Base-by-base conservation (phyloP, 2,888 invertebrate species). In the Drosophila mayaguana region DNA sequence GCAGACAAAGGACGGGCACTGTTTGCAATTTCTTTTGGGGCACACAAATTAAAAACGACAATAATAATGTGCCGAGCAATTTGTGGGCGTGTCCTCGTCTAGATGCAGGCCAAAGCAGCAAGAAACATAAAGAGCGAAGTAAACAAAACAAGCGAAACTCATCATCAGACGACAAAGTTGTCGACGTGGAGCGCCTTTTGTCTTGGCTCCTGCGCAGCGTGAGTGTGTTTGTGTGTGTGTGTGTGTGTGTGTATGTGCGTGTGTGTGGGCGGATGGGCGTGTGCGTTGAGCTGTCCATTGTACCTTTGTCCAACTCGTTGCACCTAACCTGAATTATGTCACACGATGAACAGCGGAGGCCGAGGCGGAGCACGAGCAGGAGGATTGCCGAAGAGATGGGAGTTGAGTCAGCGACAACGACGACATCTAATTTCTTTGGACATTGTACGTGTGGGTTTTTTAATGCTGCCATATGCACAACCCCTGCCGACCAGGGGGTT, bases 401-500 rank as follows among this genome's bases (percentile, higher is more conserved):
- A 20, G 54, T 36, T 25, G 46, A 53, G 54, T 46, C 65, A 50
- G 65, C 71, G 59, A 56, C 72, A 61, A 42, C 71, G 78, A 68
- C 72, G 38, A 82, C 83, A 83, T 83, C 84, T 86, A 86, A 86
- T 88, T 86, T 86, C 88, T 88, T 88, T 86, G 87, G 88, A 86
- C 89, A 84, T 84, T 78, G 81, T 83, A 83, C 85, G 78, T 84
- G 82, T 84, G 75, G 82, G 76, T 85, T 89, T 92, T 91, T 91
- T 92, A 92, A 92, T 92, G 89, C 91, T 85, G 92, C 92, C 92
- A 92, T 92, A 92, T 92, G 92, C 92, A 92, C 92, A 83, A 83
- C 80, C 87, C 87, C 84, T 40, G 81, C 71, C 57, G 74, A 77
- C 32, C 18, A 18, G 78, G 71, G 84, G 84, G 77, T 79, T 77